phyloP scores from a whole-genome alignment of 2,113 vertebrate genomes.

The Cheilinus undulatus region DNA sequence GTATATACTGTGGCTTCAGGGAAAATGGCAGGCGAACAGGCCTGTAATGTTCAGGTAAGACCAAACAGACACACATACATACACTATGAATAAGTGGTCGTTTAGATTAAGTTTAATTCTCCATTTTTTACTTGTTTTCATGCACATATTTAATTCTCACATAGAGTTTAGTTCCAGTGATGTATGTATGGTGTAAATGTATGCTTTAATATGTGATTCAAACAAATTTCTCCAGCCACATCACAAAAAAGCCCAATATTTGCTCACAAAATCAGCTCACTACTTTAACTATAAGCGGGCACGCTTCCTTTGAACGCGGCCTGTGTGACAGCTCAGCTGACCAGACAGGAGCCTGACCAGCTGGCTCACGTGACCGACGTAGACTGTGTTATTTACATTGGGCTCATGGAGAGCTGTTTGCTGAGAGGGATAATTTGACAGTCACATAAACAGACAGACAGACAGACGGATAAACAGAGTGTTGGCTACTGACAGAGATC shows the following conservation, averaged over 20 bases:
- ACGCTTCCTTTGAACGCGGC: conserved; percentile 56
- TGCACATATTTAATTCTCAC: not conserved
- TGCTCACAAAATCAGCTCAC: conserved; percentile 25
- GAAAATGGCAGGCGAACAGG: conserved; percentile 71
- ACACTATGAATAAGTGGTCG: not conserved
- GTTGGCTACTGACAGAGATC: conserved; percentile 84
- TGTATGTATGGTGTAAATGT: not conserved
- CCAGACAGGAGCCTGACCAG: conserved; percentile 55
- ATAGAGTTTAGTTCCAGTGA: not conserved
- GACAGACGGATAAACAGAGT: conserved; percentile 85
- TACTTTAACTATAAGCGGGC: conserved; percentile 41
- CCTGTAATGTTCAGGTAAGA: conserved; percentile 70
- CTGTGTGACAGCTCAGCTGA: conserved; percentile 65
- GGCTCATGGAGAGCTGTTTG: conserved; percentile 81
- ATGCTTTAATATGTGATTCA: conserved; percentile 5
- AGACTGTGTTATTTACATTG: conserved; percentile 82
- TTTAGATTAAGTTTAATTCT: not conserved
- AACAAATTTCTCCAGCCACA: conserved; percentile 19
- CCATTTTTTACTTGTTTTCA: not conserved
- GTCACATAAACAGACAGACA: conserved; percentile 88
- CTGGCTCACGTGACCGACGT: conserved; percentile 73
- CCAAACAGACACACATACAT: conserved; percentile 35
- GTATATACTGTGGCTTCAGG: conserved; percentile 67
- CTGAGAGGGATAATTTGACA: conserved; percentile 88
- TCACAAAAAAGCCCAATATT: conserved; percentile 26